phyloP scores from a whole-genome alignment of 2,888 invertebrate species.

The Drosophila anomalipes region DNA sequence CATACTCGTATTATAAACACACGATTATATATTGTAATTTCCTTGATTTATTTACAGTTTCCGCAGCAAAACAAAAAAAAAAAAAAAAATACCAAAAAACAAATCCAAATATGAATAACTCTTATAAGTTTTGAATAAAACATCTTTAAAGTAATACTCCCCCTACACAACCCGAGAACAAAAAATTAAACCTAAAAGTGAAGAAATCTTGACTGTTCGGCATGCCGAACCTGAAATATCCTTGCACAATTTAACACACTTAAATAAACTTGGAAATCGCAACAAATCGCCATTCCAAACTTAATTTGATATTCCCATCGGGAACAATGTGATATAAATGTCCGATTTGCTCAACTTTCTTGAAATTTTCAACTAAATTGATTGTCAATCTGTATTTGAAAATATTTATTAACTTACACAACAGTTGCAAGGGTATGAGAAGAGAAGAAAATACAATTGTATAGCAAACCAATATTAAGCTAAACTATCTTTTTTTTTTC shows the following conservation, averaged over 20 bases:
- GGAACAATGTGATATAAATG: background rate
- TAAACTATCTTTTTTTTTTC: background rate
- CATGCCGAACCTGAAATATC: conserved; percentile 3
- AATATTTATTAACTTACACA: background rate
- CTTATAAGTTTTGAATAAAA: conserved; percentile 33
- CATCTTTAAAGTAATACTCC: conserved; percentile 1
- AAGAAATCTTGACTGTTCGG: background rate
- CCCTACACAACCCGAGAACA: background rate
- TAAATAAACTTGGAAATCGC: background rate
- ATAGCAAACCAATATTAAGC: background rate
- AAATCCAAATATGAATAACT: conserved; percentile 6
- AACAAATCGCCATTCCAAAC: background rate
- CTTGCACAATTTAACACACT: background rate
- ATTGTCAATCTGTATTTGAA: background rate
- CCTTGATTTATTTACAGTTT: conserved; percentile 45
- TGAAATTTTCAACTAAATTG: background rate
- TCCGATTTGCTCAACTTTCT: background rate
- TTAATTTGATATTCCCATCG: background rate
- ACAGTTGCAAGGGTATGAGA: background rate
- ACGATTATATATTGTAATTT: conserved; percentile 55
- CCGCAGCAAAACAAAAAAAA: conserved; percentile 16
- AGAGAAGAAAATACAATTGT: background rate
- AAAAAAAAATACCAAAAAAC: background rate
- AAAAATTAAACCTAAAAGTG: background rate
- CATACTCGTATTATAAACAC: conserved; percentile 12